A percentile compares a stretch with the other conserved stretches of the same genome.
Conservation (phyloP, 2,113 vertebrate species). For the Myxocyprinus asiaticus region DNA sequence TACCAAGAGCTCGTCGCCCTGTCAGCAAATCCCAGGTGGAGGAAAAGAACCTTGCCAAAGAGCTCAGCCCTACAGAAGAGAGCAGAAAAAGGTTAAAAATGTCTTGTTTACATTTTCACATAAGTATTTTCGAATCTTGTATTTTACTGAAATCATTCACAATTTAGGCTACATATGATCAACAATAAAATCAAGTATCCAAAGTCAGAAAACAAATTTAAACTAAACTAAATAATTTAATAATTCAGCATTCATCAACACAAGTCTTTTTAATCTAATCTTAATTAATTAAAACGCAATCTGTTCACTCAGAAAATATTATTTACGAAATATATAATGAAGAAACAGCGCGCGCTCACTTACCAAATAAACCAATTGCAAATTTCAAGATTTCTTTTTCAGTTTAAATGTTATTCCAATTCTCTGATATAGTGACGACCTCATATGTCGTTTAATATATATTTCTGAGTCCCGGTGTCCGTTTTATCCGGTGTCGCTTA, state of each 20-base stretch:
- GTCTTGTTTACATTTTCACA: constrained; percentile 51
- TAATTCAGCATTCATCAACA: neutral
- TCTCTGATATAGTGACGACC: neutral
- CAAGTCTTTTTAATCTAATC: neutral
- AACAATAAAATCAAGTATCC: too few species aligned
- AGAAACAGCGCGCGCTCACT: neutral
- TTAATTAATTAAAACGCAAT: neutral
- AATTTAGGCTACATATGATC: neutral
- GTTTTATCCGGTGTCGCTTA: neutral
- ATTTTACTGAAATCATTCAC: neutral
- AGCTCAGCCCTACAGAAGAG: constrained; percentile 65
- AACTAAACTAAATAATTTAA: neutral
- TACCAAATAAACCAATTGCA: constrained; percentile 3
- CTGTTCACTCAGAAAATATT: neutral
- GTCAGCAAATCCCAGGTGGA: constrained; percentile 71
- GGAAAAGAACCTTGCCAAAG: constrained; percentile 68
- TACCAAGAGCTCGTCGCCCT: constrained; percentile 65
- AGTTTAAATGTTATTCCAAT: constrained; percentile 18
- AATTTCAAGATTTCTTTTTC: constrained; percentile 28
- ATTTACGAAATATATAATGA: neutral
- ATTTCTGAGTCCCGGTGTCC: neutral
- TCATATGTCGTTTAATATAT: constrained; percentile 16
- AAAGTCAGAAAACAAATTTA: neutral
- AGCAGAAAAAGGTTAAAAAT: constrained; percentile 26
- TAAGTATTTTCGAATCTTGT: neutral